These are phyloP conservation scores for Acrocephalus kingi DNA, from an alignment of 2,113 vertebrate genomes.

Conservation along the genomic window DNA sequence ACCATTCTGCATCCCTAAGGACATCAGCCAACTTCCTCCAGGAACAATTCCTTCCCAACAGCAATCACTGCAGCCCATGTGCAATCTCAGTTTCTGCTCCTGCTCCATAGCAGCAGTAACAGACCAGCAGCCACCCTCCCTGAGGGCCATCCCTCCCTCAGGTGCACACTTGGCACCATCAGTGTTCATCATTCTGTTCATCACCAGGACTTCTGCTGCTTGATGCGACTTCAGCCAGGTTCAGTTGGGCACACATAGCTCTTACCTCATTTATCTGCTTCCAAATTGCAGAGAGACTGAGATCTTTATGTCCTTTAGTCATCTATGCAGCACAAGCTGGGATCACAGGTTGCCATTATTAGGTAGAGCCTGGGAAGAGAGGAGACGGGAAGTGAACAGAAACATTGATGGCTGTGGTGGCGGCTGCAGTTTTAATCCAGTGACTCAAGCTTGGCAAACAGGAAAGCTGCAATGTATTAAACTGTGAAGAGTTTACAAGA, in stretches of 20 bases:
- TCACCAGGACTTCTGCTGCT: background rate
- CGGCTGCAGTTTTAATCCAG: conserved; percentile 25
- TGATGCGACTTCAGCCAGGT: background rate
- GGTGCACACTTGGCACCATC: background rate
- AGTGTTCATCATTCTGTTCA: background rate
- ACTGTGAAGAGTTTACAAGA: conserved; percentile 49
- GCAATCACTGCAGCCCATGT: background rate
- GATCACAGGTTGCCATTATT: background rate
- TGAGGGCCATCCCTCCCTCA: background rate
- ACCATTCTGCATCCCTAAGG: background rate
- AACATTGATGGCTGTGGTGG: background rate
- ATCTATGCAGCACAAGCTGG: background rate
- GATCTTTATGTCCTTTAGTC: background rate
- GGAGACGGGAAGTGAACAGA: background rate
- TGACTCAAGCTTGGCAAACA: conserved; percentile 31
- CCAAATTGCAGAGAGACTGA: background rate
- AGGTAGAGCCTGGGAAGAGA: background rate
- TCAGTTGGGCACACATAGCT: background rate
- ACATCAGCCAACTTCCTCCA: background rate
- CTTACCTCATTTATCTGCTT: background rate
- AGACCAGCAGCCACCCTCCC: background rate
- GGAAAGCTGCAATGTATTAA: conserved; percentile 42
- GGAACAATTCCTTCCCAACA: background rate
- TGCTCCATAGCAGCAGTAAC: accelerated
- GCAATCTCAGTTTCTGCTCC: background rate